Evolutionary conservation across 2,888 invertebrate genomes (phyloP).

Genomic region (Drosophila testacea): DNA sequence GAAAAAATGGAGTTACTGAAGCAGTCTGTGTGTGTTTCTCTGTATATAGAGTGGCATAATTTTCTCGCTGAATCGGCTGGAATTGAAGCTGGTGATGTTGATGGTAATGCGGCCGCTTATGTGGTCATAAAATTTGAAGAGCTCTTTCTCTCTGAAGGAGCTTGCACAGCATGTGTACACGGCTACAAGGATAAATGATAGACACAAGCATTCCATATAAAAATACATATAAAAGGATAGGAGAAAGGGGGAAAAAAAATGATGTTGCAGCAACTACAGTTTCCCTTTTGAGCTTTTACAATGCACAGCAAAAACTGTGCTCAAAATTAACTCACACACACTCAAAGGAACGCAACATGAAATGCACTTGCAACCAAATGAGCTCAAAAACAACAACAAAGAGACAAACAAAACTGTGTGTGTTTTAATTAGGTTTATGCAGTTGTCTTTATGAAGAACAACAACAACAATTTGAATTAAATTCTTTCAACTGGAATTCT

Average conservation of each 20-base stretch:
- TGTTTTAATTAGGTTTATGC: conserved; percentile 48
- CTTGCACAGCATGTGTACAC: conserved; percentile 38
- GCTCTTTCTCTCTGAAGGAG: conserved; percentile 32
- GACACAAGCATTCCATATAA: conserved; percentile 23
- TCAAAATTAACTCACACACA: conserved; percentile 65
- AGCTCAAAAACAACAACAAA: conserved; percentile 24
- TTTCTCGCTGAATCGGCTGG: conserved; percentile 68
- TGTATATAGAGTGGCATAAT: conserved; percentile 30
- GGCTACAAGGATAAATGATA: conserved; percentile 39
- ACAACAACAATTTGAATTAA: not conserved
- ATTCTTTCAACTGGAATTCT: too few species aligned
- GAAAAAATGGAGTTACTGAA: not conserved
- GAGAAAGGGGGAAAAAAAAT: not conserved
- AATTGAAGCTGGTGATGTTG: conserved; percentile 40
- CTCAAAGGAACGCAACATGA: conserved; percentile 47
- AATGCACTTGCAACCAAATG: conserved; percentile 59
- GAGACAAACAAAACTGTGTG: conserved; percentile 14
- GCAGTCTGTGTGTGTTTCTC: not conserved
- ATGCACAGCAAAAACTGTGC: conserved; percentile 26
- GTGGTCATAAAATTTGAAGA: conserved; percentile 74
- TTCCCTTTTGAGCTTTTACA: conserved; percentile 30
- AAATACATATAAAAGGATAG: conserved; percentile 13
- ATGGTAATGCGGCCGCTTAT: conserved; percentile 66
- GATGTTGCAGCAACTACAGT: conserved; percentile 22
- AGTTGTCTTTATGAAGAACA: not conserved